Evolutionary conservation across 1,140 invertebrate genomes (phyloP).

Genomic region (Pissodes strobi): DNA sequence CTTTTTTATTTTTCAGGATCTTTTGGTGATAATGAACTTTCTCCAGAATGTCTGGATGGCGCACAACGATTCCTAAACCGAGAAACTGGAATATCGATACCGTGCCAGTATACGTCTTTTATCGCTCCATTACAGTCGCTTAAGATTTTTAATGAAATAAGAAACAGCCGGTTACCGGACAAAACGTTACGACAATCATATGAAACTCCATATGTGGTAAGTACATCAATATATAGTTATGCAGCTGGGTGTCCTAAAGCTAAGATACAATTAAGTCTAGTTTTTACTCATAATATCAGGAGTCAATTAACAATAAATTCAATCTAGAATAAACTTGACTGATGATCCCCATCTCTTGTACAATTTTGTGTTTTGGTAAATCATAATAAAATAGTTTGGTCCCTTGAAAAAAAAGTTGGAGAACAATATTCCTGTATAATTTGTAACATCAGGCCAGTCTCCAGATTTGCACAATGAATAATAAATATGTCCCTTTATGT

Average conservation of each 20-base stretch:
- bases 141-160: slow-evolving; percentile 76
- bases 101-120: slow-evolving; percentile 87
- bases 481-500: too few relatives aligned
- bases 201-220: slow-evolving; percentile 90
- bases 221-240: not conserved
- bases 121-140: slow-evolving; percentile 83
- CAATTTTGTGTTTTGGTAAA: too few relatives aligned
- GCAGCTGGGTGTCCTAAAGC: not conserved
- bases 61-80: slow-evolving; percentile 85
- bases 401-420: too few relatives aligned
- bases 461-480: too few relatives aligned
- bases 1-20: slow-evolving; percentile 66
- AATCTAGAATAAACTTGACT: too few relatives aligned
- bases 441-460: too few relatives aligned
- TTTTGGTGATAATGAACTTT: slow-evolving; percentile 98
- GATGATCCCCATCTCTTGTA: too few relatives aligned
- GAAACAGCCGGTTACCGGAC: slow-evolving; percentile 46
- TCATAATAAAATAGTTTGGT: too few relatives aligned
- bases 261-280: too few relatives aligned
- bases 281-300: too few relatives aligned
- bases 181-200: slow-evolving; percentile 48
- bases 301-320: too few relatives aligned
- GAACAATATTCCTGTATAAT: too few relatives aligned
- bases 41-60: slow-evolving; percentile 97
- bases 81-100: slow-evolving; percentile 90